Conservation (phyloP, 2,797 vertebrate genomes). For the Leucoraja ocellata region DNA sequence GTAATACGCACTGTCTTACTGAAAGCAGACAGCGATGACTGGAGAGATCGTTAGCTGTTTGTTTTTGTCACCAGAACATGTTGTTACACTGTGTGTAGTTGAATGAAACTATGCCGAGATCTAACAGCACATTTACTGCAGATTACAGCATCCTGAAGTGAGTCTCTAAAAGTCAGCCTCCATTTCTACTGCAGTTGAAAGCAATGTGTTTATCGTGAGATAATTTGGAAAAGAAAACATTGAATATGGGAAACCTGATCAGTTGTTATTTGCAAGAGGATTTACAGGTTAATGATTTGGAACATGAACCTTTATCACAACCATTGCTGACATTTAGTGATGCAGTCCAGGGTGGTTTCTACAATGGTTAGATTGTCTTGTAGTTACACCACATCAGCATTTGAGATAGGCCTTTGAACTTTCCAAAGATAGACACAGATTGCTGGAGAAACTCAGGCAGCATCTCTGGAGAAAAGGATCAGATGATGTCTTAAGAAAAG, state of each 20-base stretch:
- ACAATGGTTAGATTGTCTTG: neutral
- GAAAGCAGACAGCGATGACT: neutral
- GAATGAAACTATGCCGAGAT: neutral
- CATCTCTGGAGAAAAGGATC: no score
- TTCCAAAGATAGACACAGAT: neutral
- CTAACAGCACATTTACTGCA: neutral
- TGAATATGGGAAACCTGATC: no score
- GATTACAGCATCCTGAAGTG: neutral
- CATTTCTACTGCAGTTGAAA: no score
- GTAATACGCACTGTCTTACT: neutral
- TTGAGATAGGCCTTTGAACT: neutral
- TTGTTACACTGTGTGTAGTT: neutral
- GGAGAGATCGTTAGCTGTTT: conserved; percentile 4
- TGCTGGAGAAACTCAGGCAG: no score
- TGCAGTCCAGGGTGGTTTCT: neutral
- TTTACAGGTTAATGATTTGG: neutral
- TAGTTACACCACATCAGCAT: neutral
- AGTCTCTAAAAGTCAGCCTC: neutral
- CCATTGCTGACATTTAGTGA: neutral
- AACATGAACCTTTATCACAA: no score
- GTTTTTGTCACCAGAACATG: neutral
- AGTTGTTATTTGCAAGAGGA: neutral
- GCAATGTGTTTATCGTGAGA: neutral
- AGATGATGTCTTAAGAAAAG: no score
- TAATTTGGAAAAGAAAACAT: neutral